These are phyloP conservation scores for Columba janthina DNA, from an alignment of 2,113 vertebrate genomes.

Conservation along the genomic window DNA sequence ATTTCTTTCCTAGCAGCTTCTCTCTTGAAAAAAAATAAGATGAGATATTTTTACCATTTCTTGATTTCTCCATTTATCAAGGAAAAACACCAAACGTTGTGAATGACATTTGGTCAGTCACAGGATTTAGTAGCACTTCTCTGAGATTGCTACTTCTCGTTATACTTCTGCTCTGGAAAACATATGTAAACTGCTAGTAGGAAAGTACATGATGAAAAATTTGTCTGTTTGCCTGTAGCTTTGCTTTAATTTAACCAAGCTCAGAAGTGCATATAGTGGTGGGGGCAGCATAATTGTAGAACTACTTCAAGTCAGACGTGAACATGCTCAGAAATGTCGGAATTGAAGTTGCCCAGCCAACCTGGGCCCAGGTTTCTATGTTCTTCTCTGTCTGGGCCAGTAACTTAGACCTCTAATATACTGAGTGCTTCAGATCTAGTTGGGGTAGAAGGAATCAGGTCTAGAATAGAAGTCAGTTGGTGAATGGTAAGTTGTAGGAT, in stretches of 20 bases:
- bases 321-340: not conserved
- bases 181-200: not conserved
- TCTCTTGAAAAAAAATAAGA: not conserved
- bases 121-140: not conserved
- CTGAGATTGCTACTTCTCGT: not conserved
- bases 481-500: not conserved
- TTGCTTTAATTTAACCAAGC: not conserved
- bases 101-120: not conserved
- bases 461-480: not conserved
- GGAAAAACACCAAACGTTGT: not conserved
- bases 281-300: not conserved
- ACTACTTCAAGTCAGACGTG: not conserved
- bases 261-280: accelerated
- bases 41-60: not conserved
- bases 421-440: not conserved
- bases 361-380: not conserved
- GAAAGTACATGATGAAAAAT: not conserved
- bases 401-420: not conserved
- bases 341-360: not conserved
- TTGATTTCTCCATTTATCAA: not conserved
- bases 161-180: not conserved
- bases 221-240: not conserved
- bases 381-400: not conserved
- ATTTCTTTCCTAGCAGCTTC: not conserved
- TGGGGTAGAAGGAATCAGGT: not conserved